phyloP scores from a whole-genome alignment of 2,888 invertebrate species.

The Tillus elongatus region DNA sequence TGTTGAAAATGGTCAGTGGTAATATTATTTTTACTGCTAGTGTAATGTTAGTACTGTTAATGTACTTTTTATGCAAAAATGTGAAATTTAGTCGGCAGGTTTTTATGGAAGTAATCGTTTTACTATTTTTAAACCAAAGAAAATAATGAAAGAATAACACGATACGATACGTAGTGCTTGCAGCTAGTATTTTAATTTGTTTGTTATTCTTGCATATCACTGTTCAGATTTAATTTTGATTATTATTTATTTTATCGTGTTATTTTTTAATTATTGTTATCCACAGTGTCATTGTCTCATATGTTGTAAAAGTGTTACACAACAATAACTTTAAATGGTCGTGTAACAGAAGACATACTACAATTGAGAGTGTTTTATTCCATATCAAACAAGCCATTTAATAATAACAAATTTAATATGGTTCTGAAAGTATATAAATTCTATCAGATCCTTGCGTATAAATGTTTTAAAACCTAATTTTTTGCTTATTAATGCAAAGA shows the following conservation, averaged over 20 bases:
- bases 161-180: background rate
- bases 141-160: slow-evolving; percentile 16
- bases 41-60: slow-evolving; percentile 26
- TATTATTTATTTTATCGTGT: slow-evolving; percentile 7
- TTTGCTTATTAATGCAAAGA: no score
- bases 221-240: slow-evolving; percentile 13
- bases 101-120: slow-evolving; percentile 27
- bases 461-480: no score
- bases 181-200: slow-evolving; percentile 9
- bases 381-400: no score
- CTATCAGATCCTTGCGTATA: no score
- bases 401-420: no score
- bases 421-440: no score
- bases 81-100: slow-evolving; percentile 26
- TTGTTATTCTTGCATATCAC: slow-evolving; percentile 8
- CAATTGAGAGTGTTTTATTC: no score
- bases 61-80: slow-evolving; percentile 25
- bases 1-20: slow-evolving; percentile 26
- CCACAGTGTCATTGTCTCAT: slow-evolving; percentile 23
- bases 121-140: slow-evolving; percentile 37
- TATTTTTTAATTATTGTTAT: slow-evolving; percentile 23
- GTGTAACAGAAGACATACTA: no score
- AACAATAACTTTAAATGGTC: no score
- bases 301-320: no score
- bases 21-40: slow-evolving; percentile 28